These are phyloP conservation scores for Baronia brevicornis DNA, from an alignment of 2,888 invertebrate genomes.

Conservation along the genomic window DNA sequence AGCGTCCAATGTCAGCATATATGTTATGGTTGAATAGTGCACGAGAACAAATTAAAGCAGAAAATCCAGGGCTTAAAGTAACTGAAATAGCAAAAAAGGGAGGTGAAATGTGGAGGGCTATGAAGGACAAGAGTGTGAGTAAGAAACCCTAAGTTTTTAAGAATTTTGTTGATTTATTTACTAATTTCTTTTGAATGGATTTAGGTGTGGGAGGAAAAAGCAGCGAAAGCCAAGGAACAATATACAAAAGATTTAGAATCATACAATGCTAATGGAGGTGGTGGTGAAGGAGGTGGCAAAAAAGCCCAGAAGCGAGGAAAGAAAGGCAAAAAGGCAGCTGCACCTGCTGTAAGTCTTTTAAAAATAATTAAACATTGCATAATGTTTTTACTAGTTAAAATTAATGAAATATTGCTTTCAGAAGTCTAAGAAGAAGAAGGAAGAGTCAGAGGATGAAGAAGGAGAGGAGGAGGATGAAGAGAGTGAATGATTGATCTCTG, in stretches of 20 bases:
- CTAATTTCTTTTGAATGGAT: constrained; percentile 19
- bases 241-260: constrained; percentile 93
- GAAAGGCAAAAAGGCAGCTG: constrained; percentile 69
- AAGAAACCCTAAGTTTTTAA: constrained; percentile 16
- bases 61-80: constrained; percentile 92
- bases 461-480: constrained; percentile 79
- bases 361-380: constrained; percentile 3
- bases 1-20: constrained; percentile 93
- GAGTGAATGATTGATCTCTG: constrained; percentile 79
- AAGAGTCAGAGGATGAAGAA: constrained; percentile 78
- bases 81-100: constrained; percentile 96
- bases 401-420: constrained; percentile 22
- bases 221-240: constrained; percentile 90
- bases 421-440: constrained; percentile 78
- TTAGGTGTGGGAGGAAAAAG: constrained; percentile 94
- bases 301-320: constrained; percentile 77
- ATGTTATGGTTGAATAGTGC: constrained; percentile 96
- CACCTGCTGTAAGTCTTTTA: constrained; percentile 51
- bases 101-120: constrained; percentile 95
- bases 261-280: constrained; percentile 87
- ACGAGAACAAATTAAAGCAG: constrained; percentile 90
- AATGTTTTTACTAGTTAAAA: constrained; percentile 14
- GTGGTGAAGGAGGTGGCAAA: constrained; percentile 64
- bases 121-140: constrained; percentile 90
- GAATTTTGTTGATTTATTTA: constrained; percentile 11